Evolutionary conservation across 2,888 invertebrate species (phyloP).

Genomic region (Charanyca ferruginea): DNA sequence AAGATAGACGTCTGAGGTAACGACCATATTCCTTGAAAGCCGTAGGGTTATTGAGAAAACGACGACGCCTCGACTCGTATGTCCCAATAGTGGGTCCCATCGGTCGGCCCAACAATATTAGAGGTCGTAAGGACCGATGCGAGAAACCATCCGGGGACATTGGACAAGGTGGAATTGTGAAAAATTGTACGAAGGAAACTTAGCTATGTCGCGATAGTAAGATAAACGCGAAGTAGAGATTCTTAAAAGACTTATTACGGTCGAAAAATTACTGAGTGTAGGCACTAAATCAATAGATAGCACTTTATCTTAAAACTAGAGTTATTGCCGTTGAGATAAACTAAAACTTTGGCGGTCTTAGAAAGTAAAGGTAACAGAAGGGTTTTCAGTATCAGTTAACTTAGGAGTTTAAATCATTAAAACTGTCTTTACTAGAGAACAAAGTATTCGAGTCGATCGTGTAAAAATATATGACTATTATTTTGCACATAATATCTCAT

Average conservation of each 20-base stretch:
- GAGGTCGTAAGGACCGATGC: constrained; percentile 65
- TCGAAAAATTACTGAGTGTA: constrained; percentile 69
- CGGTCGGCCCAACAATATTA: constrained; percentile 68
- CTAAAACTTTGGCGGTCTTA: constrained; percentile 53
- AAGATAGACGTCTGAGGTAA: constrained; percentile 71
- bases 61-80: constrained; percentile 67
- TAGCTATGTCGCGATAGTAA: constrained; percentile 29
- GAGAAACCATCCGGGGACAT: constrained; percentile 51
- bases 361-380: constrained; percentile 31
- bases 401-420: constrained; percentile 12
- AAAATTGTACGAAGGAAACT: constrained; percentile 38
- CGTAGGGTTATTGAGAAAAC: constrained; percentile 67
- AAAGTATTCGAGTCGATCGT: not conserved
- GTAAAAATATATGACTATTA: constrained; percentile 11
- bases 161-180: constrained; percentile 43
- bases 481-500: too few relatives aligned
- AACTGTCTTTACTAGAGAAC: not conserved
- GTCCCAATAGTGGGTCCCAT: constrained; percentile 67
- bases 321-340: constrained; percentile 70
- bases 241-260: constrained; percentile 64
- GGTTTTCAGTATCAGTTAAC: constrained; percentile 4
- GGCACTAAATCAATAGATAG: constrained; percentile 71
- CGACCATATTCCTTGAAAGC: constrained; percentile 66
- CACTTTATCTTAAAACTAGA: constrained; percentile 68
- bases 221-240: constrained; percentile 53